Conservation (phyloP, 2,888 invertebrate species). For the Caenorhabditis sinica region DNA sequence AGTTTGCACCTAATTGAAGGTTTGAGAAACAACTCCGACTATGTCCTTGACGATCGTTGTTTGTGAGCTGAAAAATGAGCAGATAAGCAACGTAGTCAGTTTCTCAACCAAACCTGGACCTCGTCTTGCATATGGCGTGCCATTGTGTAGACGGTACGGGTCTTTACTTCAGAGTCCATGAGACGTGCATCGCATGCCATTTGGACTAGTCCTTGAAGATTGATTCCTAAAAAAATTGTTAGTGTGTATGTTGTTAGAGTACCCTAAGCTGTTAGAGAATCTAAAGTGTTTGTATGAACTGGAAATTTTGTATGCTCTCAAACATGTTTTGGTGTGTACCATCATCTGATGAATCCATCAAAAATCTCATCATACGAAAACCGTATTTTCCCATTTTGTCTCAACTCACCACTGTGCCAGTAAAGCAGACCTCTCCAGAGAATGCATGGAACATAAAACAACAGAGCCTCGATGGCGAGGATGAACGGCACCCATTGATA, state of each 20-base stretch:
- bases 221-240: conserved; percentile 80
- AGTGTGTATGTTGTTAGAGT: no score
- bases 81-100: not conserved
- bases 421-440: conserved; percentile 83
- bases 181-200: conserved; percentile 84
- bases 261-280: no score
- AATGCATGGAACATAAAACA: conserved; percentile 84
- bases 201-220: conserved; percentile 84
- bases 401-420: conserved; percentile 82
- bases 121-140: conserved; percentile 84
- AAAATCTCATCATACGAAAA: no score
- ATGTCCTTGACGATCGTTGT: conserved; percentile 79
- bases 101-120: conserved; percentile 71
- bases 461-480: conserved; percentile 83
- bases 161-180: conserved; percentile 83
- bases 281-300: no score
- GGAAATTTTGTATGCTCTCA: no score
- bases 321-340: no score
- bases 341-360: no score
- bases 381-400: not conserved
- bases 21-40: conserved; percentile 78
- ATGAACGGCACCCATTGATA: conserved; percentile 84
- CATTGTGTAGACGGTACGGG: conserved; percentile 84
- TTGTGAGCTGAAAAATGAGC: conserved; percentile 76
- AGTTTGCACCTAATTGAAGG: conserved; percentile 77